Percentiles rank a stretch among this genome's conserved stretches.
Conservation (phyloP, 2,888 invertebrate species). For the Embidobia sp. region DNA sequence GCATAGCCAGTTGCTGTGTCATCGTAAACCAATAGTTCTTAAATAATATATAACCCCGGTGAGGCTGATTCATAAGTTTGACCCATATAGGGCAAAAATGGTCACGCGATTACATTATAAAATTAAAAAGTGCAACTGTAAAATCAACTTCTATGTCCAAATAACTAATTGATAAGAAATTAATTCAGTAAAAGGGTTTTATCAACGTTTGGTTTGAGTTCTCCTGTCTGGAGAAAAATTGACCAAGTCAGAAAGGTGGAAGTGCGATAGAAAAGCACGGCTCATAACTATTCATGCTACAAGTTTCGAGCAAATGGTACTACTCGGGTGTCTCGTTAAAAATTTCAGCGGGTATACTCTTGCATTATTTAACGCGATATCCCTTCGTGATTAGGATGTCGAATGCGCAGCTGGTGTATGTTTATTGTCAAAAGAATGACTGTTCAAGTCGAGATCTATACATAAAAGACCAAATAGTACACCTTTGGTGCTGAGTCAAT, state of each 20-base stretch:
- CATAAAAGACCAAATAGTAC: background rate
- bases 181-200: no score
- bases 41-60: constrained; percentile 57
- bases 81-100: no score
- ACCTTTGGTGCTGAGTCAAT: background rate
- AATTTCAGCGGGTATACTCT: constrained; percentile 35
- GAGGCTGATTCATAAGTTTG: constrained; percentile 3
- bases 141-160: no score
- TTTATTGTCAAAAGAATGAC: constrained; percentile 44
- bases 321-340: constrained; percentile 23
- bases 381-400: constrained; percentile 51
- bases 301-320: constrained; percentile 26
- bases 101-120: no score
- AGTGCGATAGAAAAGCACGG: background rate
- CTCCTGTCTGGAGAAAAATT: no score
- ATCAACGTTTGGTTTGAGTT: no score
- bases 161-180: no score
- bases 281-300: constrained; percentile 40
- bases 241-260: background rate
- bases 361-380: constrained; percentile 54
- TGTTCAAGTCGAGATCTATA: constrained; percentile 14
- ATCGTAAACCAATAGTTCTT: constrained; percentile 74
- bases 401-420: constrained; percentile 42
- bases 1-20: no score
- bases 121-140: no score